These are phyloP conservation scores for Enteromius mattozi DNA, from an alignment of 2,797 vertebrate species.

Conservation along the genomic window DNA sequence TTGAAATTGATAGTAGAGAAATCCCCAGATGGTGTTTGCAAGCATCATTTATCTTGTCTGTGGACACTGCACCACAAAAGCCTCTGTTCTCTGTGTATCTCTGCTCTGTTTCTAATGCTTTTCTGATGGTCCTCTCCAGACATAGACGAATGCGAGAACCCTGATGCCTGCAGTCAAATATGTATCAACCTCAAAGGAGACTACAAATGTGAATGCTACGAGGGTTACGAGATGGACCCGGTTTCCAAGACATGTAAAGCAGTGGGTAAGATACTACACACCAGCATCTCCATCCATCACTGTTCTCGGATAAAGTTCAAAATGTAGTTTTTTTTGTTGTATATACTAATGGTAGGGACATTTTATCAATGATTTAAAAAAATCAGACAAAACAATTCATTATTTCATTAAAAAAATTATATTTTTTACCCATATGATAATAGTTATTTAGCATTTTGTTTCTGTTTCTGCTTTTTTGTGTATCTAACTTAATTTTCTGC, in stretches of 20 bases:
- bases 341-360: neutral
- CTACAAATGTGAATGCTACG: conserved; percentile 96
- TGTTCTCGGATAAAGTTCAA: conserved; percentile 45
- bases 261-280: conserved; percentile 82
- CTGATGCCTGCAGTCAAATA: conserved; percentile 96
- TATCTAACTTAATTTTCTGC: neutral
- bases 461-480: no score
- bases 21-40: conserved; percentile 32
- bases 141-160: conserved; percentile 96
- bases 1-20: conserved; percentile 24
- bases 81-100: conserved; percentile 18
- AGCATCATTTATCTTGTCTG: conserved; percentile 28
- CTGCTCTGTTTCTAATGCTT: conserved; percentile 34
- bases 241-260: conserved; percentile 96
- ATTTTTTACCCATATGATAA: neutral
- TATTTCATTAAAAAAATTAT: no score
- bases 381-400: neutral
- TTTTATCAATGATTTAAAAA: neutral
- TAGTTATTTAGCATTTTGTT: neutral
- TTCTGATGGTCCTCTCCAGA: conserved; percentile 76
- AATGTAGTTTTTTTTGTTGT: neutral
- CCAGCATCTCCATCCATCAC: conserved; percentile 56
- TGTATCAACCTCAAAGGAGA: conserved; percentile 99
- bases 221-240: conserved; percentile 97
- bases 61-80: conserved; percentile 12